Evolutionary conservation across 2,797 vertebrate genomes (phyloP), one percentile per base, ranked within the genome.

Genomic region (Characodon lateralis): DNA sequence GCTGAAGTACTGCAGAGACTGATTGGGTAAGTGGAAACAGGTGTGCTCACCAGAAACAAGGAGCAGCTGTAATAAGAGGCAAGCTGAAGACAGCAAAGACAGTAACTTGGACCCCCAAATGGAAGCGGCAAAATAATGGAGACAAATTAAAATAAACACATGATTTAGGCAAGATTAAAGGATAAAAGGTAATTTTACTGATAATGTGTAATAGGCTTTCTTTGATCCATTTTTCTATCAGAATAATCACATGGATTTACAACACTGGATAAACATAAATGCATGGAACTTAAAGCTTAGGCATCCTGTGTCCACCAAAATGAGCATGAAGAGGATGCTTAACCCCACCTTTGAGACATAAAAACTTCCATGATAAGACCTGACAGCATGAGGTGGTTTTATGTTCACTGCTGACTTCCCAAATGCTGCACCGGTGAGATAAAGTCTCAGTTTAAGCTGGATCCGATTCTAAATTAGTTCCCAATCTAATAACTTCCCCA

Each of bases 401-500:
- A 83, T 48, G 55, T 82, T 77, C 74, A 76, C 75, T 73, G 9
- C 74, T 73, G 46, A 85, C 85, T 85, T 84, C 81, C 77, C 73
- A 73, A 78, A 81, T 58, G 77, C 88, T 87, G 89, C 88, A 71
- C 71, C 1, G 41, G 72, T 0, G 78, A 87, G 89, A 91, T 91
- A 84, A 91, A 85, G 78, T 85, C 80, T 83, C 61, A 0, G 20
- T 81, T 87, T 81, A 85, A 92, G 89, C 89, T 77, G 61, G 81
- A 73, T 89, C 76, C 59, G 43, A 77, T 89, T 87, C 70, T 70
- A 85, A 91, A 90, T 92, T 85, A 92, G 86, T 81, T 24, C 77
- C 26, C 73, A 89, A 82, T 90, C 82, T 88, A 83, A 91, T 91
- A 89, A 86, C 59, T 55, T 53, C 82, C 80, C 78, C 73, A 24